Conservation (phyloP, 2,888 invertebrate genomes). For the Theodoxus fluviatilis region DNA sequence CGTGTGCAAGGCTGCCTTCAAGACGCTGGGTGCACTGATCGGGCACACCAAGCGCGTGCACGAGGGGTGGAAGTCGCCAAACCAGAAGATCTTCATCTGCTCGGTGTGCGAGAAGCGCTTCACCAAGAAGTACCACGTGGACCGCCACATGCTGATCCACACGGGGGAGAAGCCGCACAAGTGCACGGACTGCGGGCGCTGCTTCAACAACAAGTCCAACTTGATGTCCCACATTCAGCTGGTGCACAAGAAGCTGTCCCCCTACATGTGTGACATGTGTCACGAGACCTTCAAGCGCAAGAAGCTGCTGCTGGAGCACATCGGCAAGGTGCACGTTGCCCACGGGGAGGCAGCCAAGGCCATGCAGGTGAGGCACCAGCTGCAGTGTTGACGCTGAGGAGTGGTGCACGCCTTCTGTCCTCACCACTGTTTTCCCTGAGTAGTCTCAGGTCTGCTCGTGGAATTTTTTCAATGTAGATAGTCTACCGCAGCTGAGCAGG, state of each 20-base stretch:
- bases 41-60: conserved; percentile 61
- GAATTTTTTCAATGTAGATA: too few species aligned
- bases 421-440: too few species aligned
- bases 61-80: conserved; percentile 61
- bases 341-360: conserved; percentile 56
- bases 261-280: conserved; percentile 61
- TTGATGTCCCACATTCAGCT: conserved; percentile 60
- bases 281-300: conserved; percentile 59
- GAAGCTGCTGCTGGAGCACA: conserved; percentile 56
- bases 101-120: conserved; percentile 61
- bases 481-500: too few species aligned
- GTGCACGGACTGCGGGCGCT: conserved; percentile 58
- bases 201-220: conserved; percentile 61
- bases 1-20: conserved; percentile 59
- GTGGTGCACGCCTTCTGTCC: too few species aligned
- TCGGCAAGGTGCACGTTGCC: conserved; percentile 54
- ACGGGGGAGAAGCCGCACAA: conserved; percentile 60
- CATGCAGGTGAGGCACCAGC: conserved; percentile 41
- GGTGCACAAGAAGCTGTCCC: conserved; percentile 57
- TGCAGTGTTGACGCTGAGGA: too few species aligned
- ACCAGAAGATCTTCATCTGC: conserved; percentile 61
- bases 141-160: conserved; percentile 59
- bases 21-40: conserved; percentile 58
- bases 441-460: too few species aligned
- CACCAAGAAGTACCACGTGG: conserved; percentile 62